Evolutionary conservation across 2,888 invertebrate species (phyloP).

Genomic region (Lasius fuliginosus): DNA sequence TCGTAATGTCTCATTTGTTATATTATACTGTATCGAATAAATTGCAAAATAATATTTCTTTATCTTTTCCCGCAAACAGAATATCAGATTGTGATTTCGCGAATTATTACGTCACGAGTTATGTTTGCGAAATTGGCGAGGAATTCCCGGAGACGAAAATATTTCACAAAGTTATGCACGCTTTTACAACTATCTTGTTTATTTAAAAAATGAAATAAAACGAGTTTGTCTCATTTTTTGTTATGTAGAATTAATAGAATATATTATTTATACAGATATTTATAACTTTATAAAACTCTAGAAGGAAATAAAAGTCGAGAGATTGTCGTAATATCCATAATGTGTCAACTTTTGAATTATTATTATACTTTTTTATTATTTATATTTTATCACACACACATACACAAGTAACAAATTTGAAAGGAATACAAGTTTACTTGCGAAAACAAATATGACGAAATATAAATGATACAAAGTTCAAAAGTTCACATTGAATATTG

Average conservation of each 20-base stretch:
- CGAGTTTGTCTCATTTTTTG: background rate
- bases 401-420: background rate
- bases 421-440: background rate
- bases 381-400: no score
- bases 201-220: background rate
- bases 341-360: no score
- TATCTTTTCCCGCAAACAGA: background rate
- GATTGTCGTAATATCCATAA: no score
- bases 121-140: conserved; percentile 17
- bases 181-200: background rate
- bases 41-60: background rate
- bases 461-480: background rate
- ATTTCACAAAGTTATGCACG: background rate
- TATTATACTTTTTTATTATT: no score
- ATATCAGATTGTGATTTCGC: background rate
- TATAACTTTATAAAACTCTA: no score
- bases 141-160: background rate
- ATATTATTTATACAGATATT: background rate
- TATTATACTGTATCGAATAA: background rate
- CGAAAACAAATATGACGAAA: conserved; percentile 3
- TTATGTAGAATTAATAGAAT: background rate
- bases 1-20: background rate
- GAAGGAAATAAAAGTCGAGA: no score
- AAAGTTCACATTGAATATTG: background rate
- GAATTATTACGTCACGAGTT: conserved; percentile 34